Evolutionary conservation across 2,888 invertebrate genomes (phyloP).

Genomic region (Nasonia oneida): DNA sequence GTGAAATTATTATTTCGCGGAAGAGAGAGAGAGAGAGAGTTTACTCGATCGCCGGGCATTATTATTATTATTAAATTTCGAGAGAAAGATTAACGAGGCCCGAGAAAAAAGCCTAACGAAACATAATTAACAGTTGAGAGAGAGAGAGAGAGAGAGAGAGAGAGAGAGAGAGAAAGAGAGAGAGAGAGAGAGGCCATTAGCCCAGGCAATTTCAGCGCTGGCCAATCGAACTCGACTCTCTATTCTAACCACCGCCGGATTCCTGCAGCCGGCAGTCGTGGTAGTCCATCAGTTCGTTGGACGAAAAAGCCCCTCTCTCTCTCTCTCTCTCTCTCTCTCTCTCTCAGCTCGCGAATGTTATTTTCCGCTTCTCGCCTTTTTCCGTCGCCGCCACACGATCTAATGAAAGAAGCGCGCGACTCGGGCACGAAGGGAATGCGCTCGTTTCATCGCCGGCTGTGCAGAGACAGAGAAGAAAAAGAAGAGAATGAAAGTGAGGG

Average conservation of each 20-base stretch:
- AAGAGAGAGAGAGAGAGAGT: background rate
- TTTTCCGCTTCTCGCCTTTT: slow-evolving; percentile 48
- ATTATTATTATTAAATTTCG: background rate
- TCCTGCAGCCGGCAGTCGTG: slow-evolving; percentile 1
- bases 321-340: background rate
- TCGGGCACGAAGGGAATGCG: slow-evolving; percentile 37
- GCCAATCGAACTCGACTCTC: slow-evolving; percentile 36
- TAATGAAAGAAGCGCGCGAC: slow-evolving; percentile 46
- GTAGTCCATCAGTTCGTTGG: slow-evolving; percentile 8
- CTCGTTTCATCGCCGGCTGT: slow-evolving; percentile 19
- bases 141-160: background rate
- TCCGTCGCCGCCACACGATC: slow-evolving; percentile 34
- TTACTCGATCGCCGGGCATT: background rate
- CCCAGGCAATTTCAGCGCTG: slow-evolving; percentile 28
- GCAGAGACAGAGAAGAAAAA: background rate
- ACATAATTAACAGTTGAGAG: slow-evolving; percentile 1
- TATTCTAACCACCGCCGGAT: slow-evolving; percentile 15
- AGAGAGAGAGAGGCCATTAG: slow-evolving; percentile 31
- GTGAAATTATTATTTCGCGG: background rate
- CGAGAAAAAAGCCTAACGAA: slow-evolving; percentile 18
- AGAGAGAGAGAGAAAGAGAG: too few relatives aligned
- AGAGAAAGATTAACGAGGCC: slow-evolving; percentile 10
- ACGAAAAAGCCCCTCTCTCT: background rate
- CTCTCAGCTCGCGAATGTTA: slow-evolving; percentile 47
- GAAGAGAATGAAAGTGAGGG: background rate